Base-by-base conservation (phyloP, 1,140 invertebrate species). In the Forficula auricularia region DNA sequence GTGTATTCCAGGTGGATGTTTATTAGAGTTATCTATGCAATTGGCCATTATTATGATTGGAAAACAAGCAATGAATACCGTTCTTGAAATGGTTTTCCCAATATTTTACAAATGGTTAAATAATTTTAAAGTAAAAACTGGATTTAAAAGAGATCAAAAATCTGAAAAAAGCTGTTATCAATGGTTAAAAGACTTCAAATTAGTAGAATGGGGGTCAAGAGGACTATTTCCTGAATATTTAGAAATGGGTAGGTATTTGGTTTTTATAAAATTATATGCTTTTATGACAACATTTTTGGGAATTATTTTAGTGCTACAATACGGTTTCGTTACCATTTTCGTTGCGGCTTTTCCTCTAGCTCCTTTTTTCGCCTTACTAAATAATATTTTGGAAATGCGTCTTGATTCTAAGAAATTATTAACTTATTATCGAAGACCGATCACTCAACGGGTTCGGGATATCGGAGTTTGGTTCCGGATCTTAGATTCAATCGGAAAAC, bases 161-260 rank as follows among this genome's bases (percentile, higher is more conserved):
- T 4, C n/a, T 30, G 33, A 4, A 10, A 32, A 10, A 22, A 34
- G 38, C 19, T 19, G 13, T 18, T 4, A 40, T 27, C 79, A 86
- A 43, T 97, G 88, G 84, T 75, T 91, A 47, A 79, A 82, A 52
- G 94, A 98, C 60, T 94, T 83, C 54, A 83, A 86, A 56, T 65
- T 98, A 22, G 69, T 87, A 2, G 76, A 86, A 51, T 94, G 89
- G 70, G 85, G 84, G 13, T 73, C 87, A 37, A 75, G 85, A 59
- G 86, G 88, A 51, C 66, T 97, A 10, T 97, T 97, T 62, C 84
- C 86, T 3, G 94, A 98, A 65, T 97, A 97, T 63, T 66, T 98
- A 38, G 92, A 97, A 73, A 96, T 97, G 88, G 82, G 85, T 88
- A 68, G 65, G 61, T 52, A 35, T 19, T 36, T 36, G n/a, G 4